Conservation (phyloP, 2,797 vertebrate genomes). For the Xenops minutus region DNA sequence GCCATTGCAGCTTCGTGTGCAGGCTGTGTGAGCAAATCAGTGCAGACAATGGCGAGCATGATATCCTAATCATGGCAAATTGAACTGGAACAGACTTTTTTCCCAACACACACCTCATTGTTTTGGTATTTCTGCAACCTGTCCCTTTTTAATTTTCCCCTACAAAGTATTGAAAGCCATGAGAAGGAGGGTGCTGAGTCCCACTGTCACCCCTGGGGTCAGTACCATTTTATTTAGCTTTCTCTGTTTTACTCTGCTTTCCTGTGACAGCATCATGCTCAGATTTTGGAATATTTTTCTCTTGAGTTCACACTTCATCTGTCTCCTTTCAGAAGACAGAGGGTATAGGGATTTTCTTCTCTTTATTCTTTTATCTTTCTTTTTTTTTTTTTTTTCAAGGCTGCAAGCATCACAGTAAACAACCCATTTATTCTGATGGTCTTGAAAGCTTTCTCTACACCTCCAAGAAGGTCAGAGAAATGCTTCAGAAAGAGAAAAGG, state of each 20-base stretch:
- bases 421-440: conserved; percentile 56
- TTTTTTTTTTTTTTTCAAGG: background rate
- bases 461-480: conserved; percentile 48
- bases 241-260: background rate
- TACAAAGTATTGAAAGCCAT: background rate
- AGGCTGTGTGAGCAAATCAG: background rate
- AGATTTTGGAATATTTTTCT: conserved; percentile 30
- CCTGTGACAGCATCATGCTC: background rate
- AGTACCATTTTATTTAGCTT: background rate
- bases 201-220: background rate
- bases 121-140: background rate
- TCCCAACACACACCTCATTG: background rate
- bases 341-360: background rate
- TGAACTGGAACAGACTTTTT: background rate
- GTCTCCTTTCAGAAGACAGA: background rate
- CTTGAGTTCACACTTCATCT: conserved; percentile 6
- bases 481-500: background rate
- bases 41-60: rapidly evolving
- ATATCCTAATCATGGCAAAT: background rate
- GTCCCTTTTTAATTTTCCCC: rapidly evolving
- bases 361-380: conserved; percentile 10
- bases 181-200: background rate
- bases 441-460: conserved; percentile 44
- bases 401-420: conserved; percentile 48
- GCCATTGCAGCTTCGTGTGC: rapidly evolving